Evolutionary conservation across 2,797 vertebrate species (phyloP).

Genomic region (Mergus octosetaceus): DNA sequence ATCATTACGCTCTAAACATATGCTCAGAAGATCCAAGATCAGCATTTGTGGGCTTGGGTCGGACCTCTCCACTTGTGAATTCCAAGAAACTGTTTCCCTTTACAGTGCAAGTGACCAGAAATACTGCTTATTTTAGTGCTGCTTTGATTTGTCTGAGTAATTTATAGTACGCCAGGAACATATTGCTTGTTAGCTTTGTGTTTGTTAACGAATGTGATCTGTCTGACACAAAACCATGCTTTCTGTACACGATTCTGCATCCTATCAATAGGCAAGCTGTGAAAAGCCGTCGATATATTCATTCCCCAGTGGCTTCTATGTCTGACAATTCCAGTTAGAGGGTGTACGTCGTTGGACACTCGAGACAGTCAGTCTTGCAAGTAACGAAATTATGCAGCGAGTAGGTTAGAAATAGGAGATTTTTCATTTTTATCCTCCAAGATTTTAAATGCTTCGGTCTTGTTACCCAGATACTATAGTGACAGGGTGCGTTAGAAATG

Average conservation of each 20-base stretch:
- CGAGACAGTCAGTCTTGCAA: neutral
- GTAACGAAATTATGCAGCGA: neutral
- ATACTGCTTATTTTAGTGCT: constrained; percentile 22
- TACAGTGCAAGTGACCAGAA: constrained; percentile 40
- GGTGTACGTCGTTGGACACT: neutral
- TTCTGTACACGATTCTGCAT: neutral
- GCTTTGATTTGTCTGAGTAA: constrained; percentile 33
- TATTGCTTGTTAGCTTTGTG: neutral
- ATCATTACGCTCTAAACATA: constrained; percentile 18
- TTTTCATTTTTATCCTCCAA: neutral
- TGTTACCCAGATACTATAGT: neutral
- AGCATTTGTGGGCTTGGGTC: constrained; percentile 12
- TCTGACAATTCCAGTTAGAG: neutral
- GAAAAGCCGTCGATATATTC: neutral
- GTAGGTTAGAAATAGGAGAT: neutral
- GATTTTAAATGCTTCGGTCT: neutral
- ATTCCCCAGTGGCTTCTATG: neutral
- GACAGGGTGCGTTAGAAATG: neutral
- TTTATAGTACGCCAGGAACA: constrained; percentile 24
- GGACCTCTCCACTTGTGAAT: neutral
- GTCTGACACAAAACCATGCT: neutral
- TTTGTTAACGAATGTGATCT: neutral
- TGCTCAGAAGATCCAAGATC: constrained; percentile 8
- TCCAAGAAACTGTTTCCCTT: constrained; percentile 35
- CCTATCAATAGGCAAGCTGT: neutral